Evolutionary conservation across 2,113 vertebrate species (phyloP), one percentile per base, ranked within the genome.

Genomic region (Enhydra lutris): DNA sequence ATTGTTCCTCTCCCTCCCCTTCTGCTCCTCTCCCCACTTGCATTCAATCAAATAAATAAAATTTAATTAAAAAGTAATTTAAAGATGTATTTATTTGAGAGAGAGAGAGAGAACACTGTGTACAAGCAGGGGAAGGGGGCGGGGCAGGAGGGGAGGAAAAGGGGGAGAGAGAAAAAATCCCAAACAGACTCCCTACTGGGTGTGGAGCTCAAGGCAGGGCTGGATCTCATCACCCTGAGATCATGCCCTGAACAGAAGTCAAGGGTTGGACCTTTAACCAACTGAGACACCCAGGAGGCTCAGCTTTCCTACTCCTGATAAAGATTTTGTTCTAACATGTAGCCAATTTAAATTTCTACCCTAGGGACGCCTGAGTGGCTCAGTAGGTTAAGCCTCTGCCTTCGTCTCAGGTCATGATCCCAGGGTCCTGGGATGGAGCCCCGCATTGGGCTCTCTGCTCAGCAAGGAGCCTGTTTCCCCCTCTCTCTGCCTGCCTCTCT

Each of bases 341-440:
- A 92, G 69, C 42, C 67, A 88, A 88, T 45, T 74, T 95, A 74
- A 95, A 84, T 84, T 88, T 80, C 55, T 95, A 39, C 52, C 94
- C 26, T 61, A 71, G 15, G 50, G 50, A 17, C 1, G 9, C 50
- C 50, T 52, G 50, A 1, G 50, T 52, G 50, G 50, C 50, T 52
- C 50, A 52, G 50, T 52, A 15, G 15, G 50, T 52, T 52, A 52
- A 52, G 50, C 50, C 50, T 52, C 50, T 52, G 50, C 50, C 50
- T 52, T 52, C 50, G 0, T 52, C 50, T 52, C 50, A 52, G 50
- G 50, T 52, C 50, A 52, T 52, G 47, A 52, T 52, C 50, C 50
- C 50, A 52, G 50, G 50, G 50, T 52, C 50, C 50, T 52, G 50
- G 50, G 15, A 52, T 17, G 0, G 4, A 52, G 50, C 50, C 50